phyloP scores from a whole-genome alignment of 2,113 vertebrate genomes.

The Solenodon paradoxus region DNA sequence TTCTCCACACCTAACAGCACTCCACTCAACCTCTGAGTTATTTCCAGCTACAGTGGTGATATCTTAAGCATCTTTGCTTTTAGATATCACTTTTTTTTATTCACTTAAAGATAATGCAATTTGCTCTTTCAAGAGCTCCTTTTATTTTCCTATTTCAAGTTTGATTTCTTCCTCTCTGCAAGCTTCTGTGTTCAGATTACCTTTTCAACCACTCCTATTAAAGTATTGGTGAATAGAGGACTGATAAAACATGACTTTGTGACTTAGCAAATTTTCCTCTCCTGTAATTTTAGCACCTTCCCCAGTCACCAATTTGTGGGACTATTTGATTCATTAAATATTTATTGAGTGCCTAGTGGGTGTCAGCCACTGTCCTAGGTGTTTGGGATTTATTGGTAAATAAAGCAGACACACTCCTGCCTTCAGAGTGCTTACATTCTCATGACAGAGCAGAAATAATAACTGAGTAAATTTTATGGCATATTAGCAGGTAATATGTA shows the following conservation, averaged over 20 bases:
- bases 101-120: constrained; percentile 22
- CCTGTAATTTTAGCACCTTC: neutral
- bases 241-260: neutral
- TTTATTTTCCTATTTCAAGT: neutral
- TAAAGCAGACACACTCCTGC: neutral
- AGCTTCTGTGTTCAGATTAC: neutral
- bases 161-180: neutral
- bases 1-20: neutral
- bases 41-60: neutral
- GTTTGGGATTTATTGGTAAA: neutral
- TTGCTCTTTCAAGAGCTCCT: constrained; percentile 7
- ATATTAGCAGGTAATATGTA: neutral
- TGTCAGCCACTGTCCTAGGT: neutral
- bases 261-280: neutral
- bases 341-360: neutral
- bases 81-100: neutral
- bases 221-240: neutral
- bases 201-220: neutral
- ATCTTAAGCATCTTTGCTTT: constrained; percentile 48
- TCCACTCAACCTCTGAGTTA: neutral
- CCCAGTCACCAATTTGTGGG: neutral
- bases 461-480: neutral
- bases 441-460: neutral
- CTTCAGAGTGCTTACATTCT: neutral
- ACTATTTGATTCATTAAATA: neutral